Evolutionary conservation across 2,797 vertebrate species (phyloP).

Genomic region (Lerista edwardsae): DNA sequence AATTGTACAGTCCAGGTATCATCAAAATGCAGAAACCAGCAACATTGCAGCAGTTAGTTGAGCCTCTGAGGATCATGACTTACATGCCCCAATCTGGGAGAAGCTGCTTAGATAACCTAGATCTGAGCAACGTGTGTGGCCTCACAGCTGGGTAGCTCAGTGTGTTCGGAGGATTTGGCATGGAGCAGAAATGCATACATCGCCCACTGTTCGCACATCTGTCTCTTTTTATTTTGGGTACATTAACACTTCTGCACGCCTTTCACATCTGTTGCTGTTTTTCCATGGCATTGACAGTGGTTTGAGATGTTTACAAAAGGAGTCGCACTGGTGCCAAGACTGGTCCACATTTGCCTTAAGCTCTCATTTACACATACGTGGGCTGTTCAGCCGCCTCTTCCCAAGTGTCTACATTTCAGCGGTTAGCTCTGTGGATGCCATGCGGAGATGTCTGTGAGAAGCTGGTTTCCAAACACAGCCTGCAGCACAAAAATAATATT

Average conservation of each 20-base stretch:
- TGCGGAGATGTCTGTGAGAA: slow-evolving; percentile 11
- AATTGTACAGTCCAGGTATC: not conserved
- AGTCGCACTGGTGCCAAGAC: slow-evolving; percentile 4
- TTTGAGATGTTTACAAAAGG: slow-evolving; percentile 26
- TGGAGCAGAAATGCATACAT: slow-evolving; percentile 3
- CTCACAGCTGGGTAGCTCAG: not conserved
- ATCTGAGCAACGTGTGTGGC: not conserved
- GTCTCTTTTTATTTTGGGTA: slow-evolving; percentile 19
- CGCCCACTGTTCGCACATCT: slow-evolving; percentile 11
- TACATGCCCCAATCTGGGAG: not conserved
- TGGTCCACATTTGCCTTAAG: slow-evolving; percentile 8
- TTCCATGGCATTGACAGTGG: not conserved
- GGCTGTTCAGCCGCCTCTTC: not conserved
- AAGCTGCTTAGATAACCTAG: slow-evolving; percentile 6
- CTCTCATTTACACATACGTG: not conserved
- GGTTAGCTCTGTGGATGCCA: not conserved
- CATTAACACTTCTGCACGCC: slow-evolving; percentile 20
- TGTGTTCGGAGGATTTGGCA: slow-evolving; percentile 15
- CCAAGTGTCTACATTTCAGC: slow-evolving; percentile 26
- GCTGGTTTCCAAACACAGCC: not conserved
- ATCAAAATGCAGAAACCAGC: not conserved
- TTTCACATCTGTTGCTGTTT: slow-evolving; percentile 18
- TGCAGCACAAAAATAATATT: slow-evolving; percentile 11
- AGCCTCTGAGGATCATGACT: not conserved
- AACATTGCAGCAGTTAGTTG: not conserved